These are phyloP conservation scores for Diplogasteroides magnus DNA, from an alignment of 1,140 invertebrate species.

Conservation along the genomic window DNA sequence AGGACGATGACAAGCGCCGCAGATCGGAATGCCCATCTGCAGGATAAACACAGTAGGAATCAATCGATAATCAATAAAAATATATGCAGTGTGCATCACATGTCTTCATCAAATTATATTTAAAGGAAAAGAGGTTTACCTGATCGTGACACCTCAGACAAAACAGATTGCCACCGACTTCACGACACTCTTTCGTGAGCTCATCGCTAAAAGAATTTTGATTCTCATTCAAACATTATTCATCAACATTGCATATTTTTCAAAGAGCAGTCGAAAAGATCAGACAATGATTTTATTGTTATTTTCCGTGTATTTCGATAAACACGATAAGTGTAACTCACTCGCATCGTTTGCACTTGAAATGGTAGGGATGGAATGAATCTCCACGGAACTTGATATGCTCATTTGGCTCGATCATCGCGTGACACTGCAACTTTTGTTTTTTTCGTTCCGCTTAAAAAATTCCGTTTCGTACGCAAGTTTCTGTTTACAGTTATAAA, in stretches of 20 bases:
- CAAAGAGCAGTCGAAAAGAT: background rate
- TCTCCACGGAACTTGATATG: slow-evolving; percentile 91
- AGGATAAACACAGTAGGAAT: no score
- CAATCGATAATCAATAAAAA: no score
- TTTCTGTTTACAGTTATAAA: background rate
- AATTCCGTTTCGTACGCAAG: no score
- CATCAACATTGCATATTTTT: background rate
- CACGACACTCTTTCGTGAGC: slow-evolving; percentile 76
- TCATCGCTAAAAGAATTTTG: slow-evolving; percentile 58
- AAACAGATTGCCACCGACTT: slow-evolving; percentile 90
- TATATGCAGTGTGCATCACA: no score
- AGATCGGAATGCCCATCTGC: slow-evolving; percentile 89
- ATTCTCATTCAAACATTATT: slow-evolving; percentile 67
- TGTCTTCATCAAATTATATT: no score
- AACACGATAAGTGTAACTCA: slow-evolving; percentile 19
- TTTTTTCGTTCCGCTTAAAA: no score
- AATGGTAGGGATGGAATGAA: slow-evolving; percentile 97
- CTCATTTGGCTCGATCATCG: slow-evolving; percentile 83
- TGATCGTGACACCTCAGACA: slow-evolving; percentile 94
- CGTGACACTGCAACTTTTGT: slow-evolving; percentile 70
- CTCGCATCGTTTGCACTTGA: slow-evolving; percentile 73
- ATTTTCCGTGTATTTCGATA: background rate
- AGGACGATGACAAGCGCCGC: slow-evolving; percentile 88
- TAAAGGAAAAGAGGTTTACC: no score
- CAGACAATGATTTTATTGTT: background rate